Base-by-base conservation (phyloP, 2,888 invertebrate genomes). In the Mactromeris polynyma region DNA sequence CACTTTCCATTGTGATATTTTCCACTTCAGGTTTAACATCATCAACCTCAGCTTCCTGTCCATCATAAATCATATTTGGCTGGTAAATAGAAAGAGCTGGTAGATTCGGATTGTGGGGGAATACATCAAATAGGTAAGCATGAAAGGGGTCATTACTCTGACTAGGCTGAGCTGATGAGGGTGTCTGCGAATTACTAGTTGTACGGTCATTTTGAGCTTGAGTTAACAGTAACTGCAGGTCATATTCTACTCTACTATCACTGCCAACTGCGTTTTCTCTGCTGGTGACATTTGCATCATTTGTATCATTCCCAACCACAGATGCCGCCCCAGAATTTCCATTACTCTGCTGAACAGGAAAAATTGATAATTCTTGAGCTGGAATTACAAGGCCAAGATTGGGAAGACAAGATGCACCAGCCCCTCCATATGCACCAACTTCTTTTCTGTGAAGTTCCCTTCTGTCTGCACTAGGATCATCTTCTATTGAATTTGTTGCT, bases 401-500 rank as follows among this genome's bases (percentile, higher is more conserved):
- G 3, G 6, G 58, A 64, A n/a, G 4, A 33, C 19, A 19, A 33
- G 4, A 17, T 14, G 17, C 36, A 33, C 26, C 19, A 73, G 36
- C 31, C 26, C 58, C 58, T 64, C n/a, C 26, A 26, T 26, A 26
- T 6, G 21, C 26, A 46, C 11, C 46, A 11, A 46, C 11, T 46
- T 17, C 46, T 11, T 46, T 58, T n/a, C n/a, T 58, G 58, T 26
- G n/a, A n/a, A 58, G 58, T 58, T 58, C n/a, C 26, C 58, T 26
- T 73, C 33, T 33, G 14, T 33, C 36, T 33, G 73, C 36, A 81
- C 54, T 86, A 1, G 80, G 58, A 11, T 83, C 84, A 77, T 86
- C 81, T 42, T 89, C 89, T 69, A 89, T 86, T 9, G 36, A 46
- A 51, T 84, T 80, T 11, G 81, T 81, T 14, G 81, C 51, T 17